Evolutionary conservation across 1,140 invertebrate genomes (phyloP).

Genomic region (Pectinophora gossypiella): DNA sequence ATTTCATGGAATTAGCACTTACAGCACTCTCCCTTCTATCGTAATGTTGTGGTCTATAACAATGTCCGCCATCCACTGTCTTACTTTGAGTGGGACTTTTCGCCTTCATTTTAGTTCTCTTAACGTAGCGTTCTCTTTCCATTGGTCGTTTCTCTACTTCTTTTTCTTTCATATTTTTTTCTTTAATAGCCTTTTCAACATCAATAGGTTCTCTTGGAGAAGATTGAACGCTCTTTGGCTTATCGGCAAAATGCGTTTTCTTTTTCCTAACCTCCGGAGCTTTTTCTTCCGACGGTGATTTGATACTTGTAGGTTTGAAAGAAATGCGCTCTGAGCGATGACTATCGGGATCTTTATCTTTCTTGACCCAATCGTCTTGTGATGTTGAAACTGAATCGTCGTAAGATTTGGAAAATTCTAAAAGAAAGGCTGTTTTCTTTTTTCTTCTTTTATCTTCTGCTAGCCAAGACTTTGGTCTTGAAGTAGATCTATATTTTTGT

Average conservation of each 20-base stretch:
- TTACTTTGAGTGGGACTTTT: constrained; percentile 76
- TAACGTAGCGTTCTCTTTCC: constrained; percentile 68
- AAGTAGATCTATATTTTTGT: constrained; percentile 66
- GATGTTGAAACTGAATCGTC: constrained; percentile 69
- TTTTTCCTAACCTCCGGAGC: constrained; percentile 50
- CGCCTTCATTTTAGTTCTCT: constrained; percentile 75
- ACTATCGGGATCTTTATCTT: constrained; percentile 41
- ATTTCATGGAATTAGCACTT: constrained; percentile 66
- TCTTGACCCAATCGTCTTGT: constrained; percentile 65
- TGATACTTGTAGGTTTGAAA: constrained; percentile 38
- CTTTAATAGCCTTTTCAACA: constrained; percentile 66
- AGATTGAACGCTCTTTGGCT: constrained; percentile 73
- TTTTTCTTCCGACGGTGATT: constrained; percentile 58
- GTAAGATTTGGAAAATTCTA: constrained; percentile 79
- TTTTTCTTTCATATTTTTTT: constrained; percentile 68
- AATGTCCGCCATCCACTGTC: constrained; percentile 43
- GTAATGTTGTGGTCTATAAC: constrained; percentile 44
- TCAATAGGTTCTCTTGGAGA: constrained; percentile 52
- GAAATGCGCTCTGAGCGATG: constrained; percentile 44
- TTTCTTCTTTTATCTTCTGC: constrained; percentile 80
- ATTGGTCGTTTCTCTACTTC: constrained; percentile 61
- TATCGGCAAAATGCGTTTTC: constrained; percentile 73
- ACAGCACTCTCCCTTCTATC: constrained; percentile 51
- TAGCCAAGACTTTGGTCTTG: constrained; percentile 74
- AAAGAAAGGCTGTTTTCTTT: constrained; percentile 81